phyloP scores from a whole-genome alignment of 1,140 invertebrate species.

The Lutraria rhynchaena region DNA sequence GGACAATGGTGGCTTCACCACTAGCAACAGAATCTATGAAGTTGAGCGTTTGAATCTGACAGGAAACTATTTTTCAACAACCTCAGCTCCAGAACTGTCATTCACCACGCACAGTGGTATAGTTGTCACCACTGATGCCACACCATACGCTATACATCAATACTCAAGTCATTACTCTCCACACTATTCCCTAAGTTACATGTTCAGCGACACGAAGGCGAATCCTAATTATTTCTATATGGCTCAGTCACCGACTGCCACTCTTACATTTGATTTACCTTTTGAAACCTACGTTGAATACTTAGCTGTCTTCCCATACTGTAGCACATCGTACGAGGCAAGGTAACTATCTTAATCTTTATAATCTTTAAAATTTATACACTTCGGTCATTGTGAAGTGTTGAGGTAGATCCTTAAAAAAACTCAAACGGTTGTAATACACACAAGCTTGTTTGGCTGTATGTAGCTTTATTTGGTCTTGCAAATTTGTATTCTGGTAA shows the following conservation, averaged over 20 bases:
- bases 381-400: too few relatives aligned
- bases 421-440: too few relatives aligned
- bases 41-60: constrained; percentile 64
- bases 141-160: constrained; percentile 25
- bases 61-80: constrained; percentile 34
- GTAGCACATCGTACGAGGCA: constrained; percentile 28
- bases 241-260: constrained; percentile 8
- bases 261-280: constrained; percentile 63
- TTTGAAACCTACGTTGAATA: constrained; percentile 63
- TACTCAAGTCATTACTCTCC: constrained; percentile 17
- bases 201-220: constrained; percentile 49
- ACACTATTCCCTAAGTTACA: constrained; percentile 33
- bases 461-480: too few relatives aligned
- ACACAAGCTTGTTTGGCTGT: too few relatives aligned
- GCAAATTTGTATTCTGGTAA: too few relatives aligned
- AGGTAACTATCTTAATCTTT: constrained; percentile 7
- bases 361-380: neutral
- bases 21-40: constrained; percentile 63
- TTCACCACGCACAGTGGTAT: constrained; percentile 59
- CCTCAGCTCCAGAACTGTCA: neutral
- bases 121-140: constrained; percentile 51
- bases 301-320: constrained; percentile 64
- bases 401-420: too few relatives aligned
- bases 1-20: constrained; percentile 63
- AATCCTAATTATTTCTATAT: constrained; percentile 42